These are phyloP conservation scores for Metallyticus violacea DNA, from an alignment of 2,888 invertebrate genomes.

Conservation along the genomic window DNA sequence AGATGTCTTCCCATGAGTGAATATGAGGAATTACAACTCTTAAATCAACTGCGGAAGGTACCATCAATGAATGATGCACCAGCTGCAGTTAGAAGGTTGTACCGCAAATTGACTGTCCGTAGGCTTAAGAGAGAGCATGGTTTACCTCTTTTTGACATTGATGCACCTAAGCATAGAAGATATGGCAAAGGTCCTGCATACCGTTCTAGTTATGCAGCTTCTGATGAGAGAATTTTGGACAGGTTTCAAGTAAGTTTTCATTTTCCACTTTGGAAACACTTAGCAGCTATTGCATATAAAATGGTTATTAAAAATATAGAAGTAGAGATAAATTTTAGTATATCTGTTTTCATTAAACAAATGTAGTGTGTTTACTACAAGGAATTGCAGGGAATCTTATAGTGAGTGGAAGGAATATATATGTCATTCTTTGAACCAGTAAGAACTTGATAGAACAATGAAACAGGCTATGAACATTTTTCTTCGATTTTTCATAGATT, in stretches of 20 bases:
- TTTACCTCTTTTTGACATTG: conserved; percentile 57
- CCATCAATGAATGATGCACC: conserved; percentile 41
- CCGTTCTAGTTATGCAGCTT: not conserved
- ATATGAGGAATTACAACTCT: conserved; percentile 51
- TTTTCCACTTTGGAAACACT: no score
- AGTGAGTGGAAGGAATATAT: no score
- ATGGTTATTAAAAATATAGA: no score
- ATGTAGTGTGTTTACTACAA: no score
- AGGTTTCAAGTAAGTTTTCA: conserved; percentile 25
- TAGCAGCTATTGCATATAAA: no score
- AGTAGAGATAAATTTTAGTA: no score
- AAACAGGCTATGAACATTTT: no score
- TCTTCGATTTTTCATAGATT: no score
- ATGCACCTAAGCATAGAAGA: conserved; percentile 37
- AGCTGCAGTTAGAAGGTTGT: conserved; percentile 48
- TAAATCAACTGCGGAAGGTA: conserved; percentile 39
- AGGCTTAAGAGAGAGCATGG: conserved; percentile 54
- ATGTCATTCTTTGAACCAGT: no score
- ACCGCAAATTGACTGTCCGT: conserved; percentile 58
- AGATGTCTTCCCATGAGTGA: conserved; percentile 44
- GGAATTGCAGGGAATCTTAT: no score
- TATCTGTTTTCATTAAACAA: no score
- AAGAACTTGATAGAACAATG: no score
- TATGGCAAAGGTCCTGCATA: not conserved
- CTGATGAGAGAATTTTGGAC: conserved; percentile 24